phyloP scores from a whole-genome alignment of 1,140 invertebrate species.

The Heliconius himera region DNA sequence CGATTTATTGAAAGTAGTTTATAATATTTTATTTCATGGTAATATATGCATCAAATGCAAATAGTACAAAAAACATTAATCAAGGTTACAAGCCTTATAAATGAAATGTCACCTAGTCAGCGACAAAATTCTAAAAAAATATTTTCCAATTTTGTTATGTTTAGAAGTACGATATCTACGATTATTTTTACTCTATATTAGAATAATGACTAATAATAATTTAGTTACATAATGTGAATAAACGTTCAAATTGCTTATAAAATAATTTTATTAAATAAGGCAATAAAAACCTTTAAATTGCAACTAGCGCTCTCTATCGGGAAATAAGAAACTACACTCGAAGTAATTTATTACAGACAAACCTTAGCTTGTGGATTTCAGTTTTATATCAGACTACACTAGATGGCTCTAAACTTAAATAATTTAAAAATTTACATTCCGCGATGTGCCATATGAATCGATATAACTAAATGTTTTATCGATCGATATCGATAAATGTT shows the following conservation, averaged over 20 bases:
- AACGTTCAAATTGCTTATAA: too few species aligned
- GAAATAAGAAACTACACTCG: background rate
- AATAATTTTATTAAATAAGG: too few species aligned
- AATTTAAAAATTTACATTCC: background rate
- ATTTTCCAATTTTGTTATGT: background rate
- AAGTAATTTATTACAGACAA: background rate
- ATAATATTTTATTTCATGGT: background rate
- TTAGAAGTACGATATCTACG: too few species aligned
- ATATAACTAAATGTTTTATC: too few species aligned
- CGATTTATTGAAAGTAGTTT: background rate
- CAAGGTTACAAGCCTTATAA: background rate
- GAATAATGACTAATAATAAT: too few species aligned
- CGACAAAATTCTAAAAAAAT: background rate
- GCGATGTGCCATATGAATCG: background rate
- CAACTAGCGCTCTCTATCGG: background rate
- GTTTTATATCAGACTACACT: background rate
- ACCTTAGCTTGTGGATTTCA: background rate
- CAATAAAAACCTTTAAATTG: background rate
- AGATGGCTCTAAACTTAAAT: slow-evolving; percentile 5
- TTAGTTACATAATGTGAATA: too few species aligned
- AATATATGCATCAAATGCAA: slow-evolving; percentile 6
- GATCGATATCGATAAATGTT: background rate
- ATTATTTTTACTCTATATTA: too few species aligned
- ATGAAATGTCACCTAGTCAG: background rate
- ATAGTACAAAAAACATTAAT: background rate